Base-by-base conservation (phyloP, 2,888 invertebrate genomes). In the Cetonia aurata region DNA sequence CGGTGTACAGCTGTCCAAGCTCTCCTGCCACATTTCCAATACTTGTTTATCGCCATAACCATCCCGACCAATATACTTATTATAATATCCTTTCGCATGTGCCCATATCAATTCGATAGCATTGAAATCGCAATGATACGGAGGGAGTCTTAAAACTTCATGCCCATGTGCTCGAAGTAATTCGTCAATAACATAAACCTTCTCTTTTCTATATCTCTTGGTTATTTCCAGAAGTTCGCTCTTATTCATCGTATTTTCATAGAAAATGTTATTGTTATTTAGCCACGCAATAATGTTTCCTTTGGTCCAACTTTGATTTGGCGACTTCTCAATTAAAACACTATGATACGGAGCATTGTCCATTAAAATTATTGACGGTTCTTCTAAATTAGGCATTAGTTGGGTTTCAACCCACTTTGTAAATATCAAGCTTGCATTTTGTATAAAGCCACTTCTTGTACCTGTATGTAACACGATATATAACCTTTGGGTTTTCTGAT, bases 101-200 rank as follows among this genome's bases (percentile, higher is more conserved):
- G 67, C 55, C 42, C 57, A 56, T 25, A 80, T 76, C 42, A 77
- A 71, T 72, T 80, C n/a, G n/a, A n/a, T n/a, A n/a, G n/a, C n/a
- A n/a, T n/a, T n/a, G n/a, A n/a, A n/a, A n/a, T n/a, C n/a, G n/a
- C n/a, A n/a, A n/a, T n/a, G n/a, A n/a, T n/a, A n/a, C n/a, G n/a
- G n/a, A n/a, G n/a, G n/a, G n/a, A 82, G 68, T 44, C 80, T 72
- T 17, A 82, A 67, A 8, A 80, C 77, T 55, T 76, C 77, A 67
- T 78, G 79, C 57, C 79, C 78, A 62, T 79, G 57, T n/a, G 67
- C 73, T 67, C 66, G 73, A 33, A 79, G 75, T 67, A 80, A 77
- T 69, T 80, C 75, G 70, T 81, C 80, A 6, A 79, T 71, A n/a
- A 75, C 71, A 73, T 79, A 79, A 52, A 72, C 74, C 73, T 77